A percentile compares a stretch with the other conserved stretches of the same genome.
Conservation (phyloP, 2,888 invertebrate genomes). For the Eupithecia vulgata region DNA sequence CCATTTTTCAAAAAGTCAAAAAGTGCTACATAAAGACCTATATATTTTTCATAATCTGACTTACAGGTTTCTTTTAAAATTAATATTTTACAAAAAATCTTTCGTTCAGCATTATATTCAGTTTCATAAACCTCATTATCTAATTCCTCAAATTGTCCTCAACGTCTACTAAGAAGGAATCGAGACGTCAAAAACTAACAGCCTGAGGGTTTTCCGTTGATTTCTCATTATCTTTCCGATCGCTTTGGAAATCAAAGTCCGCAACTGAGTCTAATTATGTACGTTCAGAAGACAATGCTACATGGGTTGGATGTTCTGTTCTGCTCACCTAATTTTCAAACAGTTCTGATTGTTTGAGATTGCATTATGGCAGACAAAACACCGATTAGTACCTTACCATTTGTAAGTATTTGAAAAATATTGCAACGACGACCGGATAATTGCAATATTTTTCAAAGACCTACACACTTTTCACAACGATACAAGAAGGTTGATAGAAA, state of each 20-base stretch:
- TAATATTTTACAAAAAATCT: neutral
- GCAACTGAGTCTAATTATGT: constrained; percentile 25
- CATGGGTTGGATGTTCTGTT: constrained; percentile 45
- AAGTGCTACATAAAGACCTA: no score
- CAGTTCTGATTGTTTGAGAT: neutral
- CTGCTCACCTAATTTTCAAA: constrained; percentile 1
- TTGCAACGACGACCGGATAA: no score
- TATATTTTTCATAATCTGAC: no score
- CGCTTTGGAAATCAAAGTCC: constrained; percentile 40
- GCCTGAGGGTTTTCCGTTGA: constrained; percentile 50
- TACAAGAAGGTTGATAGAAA: neutral
- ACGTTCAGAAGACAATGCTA: constrained; percentile 25
- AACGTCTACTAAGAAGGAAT: constrained; percentile 22
- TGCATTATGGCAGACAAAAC: neutral
- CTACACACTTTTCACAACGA: neutral
- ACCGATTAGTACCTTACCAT: no score
- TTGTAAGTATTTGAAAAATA: neutral
- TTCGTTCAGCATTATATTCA: neutral
- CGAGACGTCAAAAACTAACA: constrained; percentile 38
- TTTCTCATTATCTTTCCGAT: constrained; percentile 59
- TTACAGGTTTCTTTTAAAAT: no score
- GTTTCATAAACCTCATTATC: neutral
- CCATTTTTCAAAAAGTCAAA: no score
- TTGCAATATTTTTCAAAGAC: no score
- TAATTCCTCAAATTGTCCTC: constrained; percentile 7